Evolutionary conservation across 2,888 invertebrate species (phyloP), one percentile per base, ranked within the genome.

Genomic region (Seira sanloemensis): DNA sequence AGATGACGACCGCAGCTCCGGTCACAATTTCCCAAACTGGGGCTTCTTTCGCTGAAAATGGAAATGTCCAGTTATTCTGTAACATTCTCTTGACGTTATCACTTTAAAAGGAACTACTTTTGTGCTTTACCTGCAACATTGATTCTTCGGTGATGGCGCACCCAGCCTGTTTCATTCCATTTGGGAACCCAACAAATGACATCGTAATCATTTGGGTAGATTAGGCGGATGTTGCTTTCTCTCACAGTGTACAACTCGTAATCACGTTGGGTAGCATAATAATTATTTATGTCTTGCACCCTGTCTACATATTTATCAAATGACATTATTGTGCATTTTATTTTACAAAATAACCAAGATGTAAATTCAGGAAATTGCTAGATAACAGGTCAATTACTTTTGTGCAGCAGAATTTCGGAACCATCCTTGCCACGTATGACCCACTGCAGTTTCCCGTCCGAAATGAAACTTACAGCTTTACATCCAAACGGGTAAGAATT

Each of bases 141-240:
- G 25, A 86, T 86, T 18, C 86, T 7, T 54, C 83, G 77, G 26
- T 78, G 78, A 37, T 82, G 69, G 7, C 86, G 65, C 0, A 85
- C 26, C 37, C 71, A 82, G 0, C 73, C 82, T 18, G 86, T 86
- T 7, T 78, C 82, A 77, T 86, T 86, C 82, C 82, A 86, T 7
- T 37, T 25, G 2, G 86, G 86, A 1, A 69, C 79, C 65, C 85
- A 50, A 66, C 86, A 86, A 50, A 86, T 62, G 21, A 86, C 46
- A n/a, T 86, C 86, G 19, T 86, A 86, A 21, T 85, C 85, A 58
- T 86, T 86, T n/a, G 86, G 86, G 24, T 86, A 86, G 73, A 86
- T 85, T n/a, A 86, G 24, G 1, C 79, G 66, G 18, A 86, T 86
- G 37, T 86, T 85, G 23, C 85, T 85, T 85, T 86, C 86, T 24